Conservation (phyloP, 2,797 vertebrate species). For the Lophius americanus region DNA sequence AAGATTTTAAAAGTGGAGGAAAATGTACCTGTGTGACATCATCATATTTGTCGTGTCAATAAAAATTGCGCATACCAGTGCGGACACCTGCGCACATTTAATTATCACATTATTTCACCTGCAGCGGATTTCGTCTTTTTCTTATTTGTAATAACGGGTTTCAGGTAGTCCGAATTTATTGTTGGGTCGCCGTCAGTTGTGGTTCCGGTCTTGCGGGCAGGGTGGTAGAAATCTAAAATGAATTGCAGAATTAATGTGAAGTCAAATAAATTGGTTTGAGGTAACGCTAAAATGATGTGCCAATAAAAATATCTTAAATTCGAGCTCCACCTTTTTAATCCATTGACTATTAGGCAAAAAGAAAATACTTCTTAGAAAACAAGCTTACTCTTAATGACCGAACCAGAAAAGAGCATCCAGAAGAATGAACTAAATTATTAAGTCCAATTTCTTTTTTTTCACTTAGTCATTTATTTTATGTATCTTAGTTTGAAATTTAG, state of each 20-base stretch:
- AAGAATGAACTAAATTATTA: too few relatives aligned
- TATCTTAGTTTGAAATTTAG: too few relatives aligned
- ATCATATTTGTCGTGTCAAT: background rate
- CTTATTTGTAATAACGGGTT: background rate
- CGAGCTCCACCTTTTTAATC: background rate
- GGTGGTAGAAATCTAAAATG: background rate
- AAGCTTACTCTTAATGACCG: too few relatives aligned
- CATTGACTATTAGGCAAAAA: background rate
- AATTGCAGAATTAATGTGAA: background rate
- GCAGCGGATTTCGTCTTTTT: background rate
- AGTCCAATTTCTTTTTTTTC: too few relatives aligned
- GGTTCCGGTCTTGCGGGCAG: conserved; percentile 7
- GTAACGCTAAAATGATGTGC: background rate
- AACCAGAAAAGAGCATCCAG: too few relatives aligned
- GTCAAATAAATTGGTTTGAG: background rate
- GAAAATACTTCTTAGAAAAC: too few relatives aligned
- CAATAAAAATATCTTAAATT: conserved; percentile 1
- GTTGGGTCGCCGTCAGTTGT: background rate
- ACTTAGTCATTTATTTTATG: too few relatives aligned
- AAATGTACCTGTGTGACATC: background rate
- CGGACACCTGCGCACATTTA: conserved; percentile 18
- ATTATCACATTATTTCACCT: conserved; percentile 1
- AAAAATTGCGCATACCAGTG: background rate
- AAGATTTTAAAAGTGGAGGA: background rate
- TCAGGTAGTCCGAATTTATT: conserved; percentile 2